These are phyloP conservation scores for Timandra comae DNA, from an alignment of 2,888 invertebrate genomes.

Conservation along the genomic window DNA sequence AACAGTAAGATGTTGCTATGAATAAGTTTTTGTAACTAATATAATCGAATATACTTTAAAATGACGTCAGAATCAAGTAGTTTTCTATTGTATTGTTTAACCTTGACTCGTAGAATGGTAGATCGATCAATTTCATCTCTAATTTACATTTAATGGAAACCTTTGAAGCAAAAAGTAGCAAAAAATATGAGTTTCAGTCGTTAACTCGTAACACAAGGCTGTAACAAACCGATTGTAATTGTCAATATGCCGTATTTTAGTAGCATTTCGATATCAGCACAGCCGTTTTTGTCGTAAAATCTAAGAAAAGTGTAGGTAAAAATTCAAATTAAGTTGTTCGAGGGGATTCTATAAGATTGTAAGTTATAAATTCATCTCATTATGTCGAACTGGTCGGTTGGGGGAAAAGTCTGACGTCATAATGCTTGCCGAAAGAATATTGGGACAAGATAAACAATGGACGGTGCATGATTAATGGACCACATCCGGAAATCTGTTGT, in stretches of 20 bases:
- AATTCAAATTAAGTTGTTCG: too few relatives aligned
- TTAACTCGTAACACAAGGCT: constrained; percentile 35
- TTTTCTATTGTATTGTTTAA: constrained; percentile 28
- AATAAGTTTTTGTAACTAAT: too few relatives aligned
- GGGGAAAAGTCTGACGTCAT: constrained; percentile 14
- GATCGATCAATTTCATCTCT: constrained; percentile 45
- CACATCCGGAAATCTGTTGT: constrained; percentile 16
- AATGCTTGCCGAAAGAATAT: constrained; percentile 14
- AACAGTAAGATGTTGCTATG: too few relatives aligned
- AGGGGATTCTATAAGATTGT: too few relatives aligned
- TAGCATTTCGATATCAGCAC: too few relatives aligned
- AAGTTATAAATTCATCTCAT: constrained; percentile 14
- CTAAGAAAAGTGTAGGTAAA: constrained; percentile 1
- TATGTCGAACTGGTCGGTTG: constrained; percentile 18
- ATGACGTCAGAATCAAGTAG: constrained; percentile 30
- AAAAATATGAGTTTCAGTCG: constrained; percentile 22
- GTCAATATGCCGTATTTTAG: too few relatives aligned
- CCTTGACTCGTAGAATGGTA: constrained; percentile 32
- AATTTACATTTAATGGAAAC: constrained; percentile 49
- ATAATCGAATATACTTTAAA: constrained; percentile 18
- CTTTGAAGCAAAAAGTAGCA: constrained; percentile 35
- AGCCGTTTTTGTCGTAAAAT: constrained; percentile 1
- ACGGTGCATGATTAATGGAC: constrained; percentile 17
- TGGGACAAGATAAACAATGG: constrained; percentile 20
- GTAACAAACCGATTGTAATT: constrained; percentile 22